Evolutionary conservation across 2,797 vertebrate genomes (phyloP), one percentile per base, ranked within the genome.

Genomic region (Ficedula albicollis): DNA sequence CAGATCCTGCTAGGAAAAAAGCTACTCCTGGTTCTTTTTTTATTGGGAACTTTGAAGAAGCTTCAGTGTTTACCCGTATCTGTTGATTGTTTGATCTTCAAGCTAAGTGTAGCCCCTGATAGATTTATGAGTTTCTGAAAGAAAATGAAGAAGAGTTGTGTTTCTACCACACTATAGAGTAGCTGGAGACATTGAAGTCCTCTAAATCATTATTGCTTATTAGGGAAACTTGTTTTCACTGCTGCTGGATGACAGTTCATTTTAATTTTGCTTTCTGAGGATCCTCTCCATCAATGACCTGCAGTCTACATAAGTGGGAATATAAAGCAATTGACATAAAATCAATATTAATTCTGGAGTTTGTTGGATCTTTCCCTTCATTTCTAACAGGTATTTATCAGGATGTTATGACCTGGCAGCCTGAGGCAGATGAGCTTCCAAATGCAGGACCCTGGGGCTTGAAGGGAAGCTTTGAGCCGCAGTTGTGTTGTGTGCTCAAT

Each of bases 41-140:
- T 62, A 34, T 59, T 46, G 38, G 38, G 56, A 80, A 89, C 64
- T 96, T 95, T 93, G 85, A 93, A 87, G 77, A 56, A 49, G 44
- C n/a, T 90, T 89, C 81, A 59, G 39, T 84, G 88, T 95, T 93
- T 96, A 90, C 86, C 69, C 41, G 72, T 54, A 67, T 84, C 84
- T 91, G 41, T 89, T 93, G 91, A 91, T 68, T 93, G 81, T 93
- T 96, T 97, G 94, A 94, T 95, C 90, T 90, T 88, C 83, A 70
- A 87, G 89, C 79, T 88, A 91, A 93, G 75, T 41, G 87, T 84
- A 94, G 72, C 21, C 36, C 25, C 59, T 27, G 55, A 66, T 84
- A 89, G 88, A 92, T 88, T 90, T 87, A 86, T 67, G 80, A 94
- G 77, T 44, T 72, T 83, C 94, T 87, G 68, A 62, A 88, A 76